Base-by-base conservation (phyloP, 1,140 invertebrate species). In the Halesus radiatus region DNA sequence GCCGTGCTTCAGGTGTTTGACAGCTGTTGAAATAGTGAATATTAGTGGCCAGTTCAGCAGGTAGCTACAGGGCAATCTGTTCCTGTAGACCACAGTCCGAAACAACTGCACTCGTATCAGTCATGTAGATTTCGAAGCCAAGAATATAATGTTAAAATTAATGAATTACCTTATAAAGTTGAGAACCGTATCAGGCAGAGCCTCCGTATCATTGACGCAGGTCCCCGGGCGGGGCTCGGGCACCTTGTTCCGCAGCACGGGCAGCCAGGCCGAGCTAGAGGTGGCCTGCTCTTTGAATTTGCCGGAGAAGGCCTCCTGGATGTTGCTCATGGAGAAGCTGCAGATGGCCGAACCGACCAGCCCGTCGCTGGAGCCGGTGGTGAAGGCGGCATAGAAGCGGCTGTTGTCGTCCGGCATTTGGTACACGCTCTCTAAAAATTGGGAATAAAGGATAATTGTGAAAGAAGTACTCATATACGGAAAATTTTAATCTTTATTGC, bases 241-340 rank as follows among this genome's bases (percentile, higher is more conserved):
- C 26, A 96, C 95, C 83, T 94, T 92, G 22, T 91, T 91, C 64
- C 91, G 91, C 50, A 93, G 86, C 15, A 94, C 93, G 2, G 93
- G 92, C 78, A 94, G 84, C 93, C 93, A 94, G 26, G 95, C 95
- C 3, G 94, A 94, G 77, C 93, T 94, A 4, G 93, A 93, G 16
- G 93, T 93, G 1, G 93, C 91, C 89, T 96, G 97, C 87, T 97
- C 96, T 87, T 98, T 97, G 90, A 98, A 98, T 88, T 97, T 94
- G 79, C 96, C 94, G 82, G 92, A 91, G 87, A 98, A 98, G 22
- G 95, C 93, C 79, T 94, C 92, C 86, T 97, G 94, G 84, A 98
- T 96, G 83, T 95, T 94, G 22, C 92, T 91, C 84, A 97, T 91
- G 68, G 92, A 93, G 89, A 96, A 98, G 56, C 95, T 95, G 88